Percentiles rank a stretch among this genome's conserved stretches.
phyloP scores from a whole-genome alignment of 1,140 invertebrate genomes.

The Drosophila elegans region DNA sequence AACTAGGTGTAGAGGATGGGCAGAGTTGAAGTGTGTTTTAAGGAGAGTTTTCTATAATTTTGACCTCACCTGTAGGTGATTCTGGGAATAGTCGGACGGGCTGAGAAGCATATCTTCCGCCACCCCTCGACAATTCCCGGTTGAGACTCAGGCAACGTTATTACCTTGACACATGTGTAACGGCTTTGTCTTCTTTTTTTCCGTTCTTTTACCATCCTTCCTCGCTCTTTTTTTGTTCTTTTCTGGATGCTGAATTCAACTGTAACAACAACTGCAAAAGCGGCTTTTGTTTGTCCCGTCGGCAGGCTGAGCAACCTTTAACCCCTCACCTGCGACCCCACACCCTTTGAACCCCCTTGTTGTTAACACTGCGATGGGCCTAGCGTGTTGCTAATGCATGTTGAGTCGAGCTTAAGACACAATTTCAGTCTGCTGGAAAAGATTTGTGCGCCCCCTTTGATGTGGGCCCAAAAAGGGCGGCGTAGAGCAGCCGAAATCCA shows the following conservation, averaged over 20 bases:
- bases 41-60: background rate
- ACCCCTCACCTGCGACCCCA: background rate
- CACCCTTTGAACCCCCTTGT: constrained; percentile 6
- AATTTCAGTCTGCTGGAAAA: constrained; percentile 68
- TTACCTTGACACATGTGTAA: constrained; percentile 82
- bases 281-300: constrained; percentile 51
- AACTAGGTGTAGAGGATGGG: no score
- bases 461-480: constrained; percentile 41
- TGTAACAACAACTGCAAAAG: constrained; percentile 60
- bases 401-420: constrained; percentile 80
- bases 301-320: constrained; percentile 20
- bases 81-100: constrained; percentile 15
- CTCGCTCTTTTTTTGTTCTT: constrained; percentile 28
- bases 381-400: constrained; percentile 76
- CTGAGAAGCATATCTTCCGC: constrained; percentile 2
- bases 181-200: constrained; percentile 69
- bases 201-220: constrained; percentile 13
- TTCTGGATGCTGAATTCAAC: constrained; percentile 51
- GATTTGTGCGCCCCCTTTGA: constrained; percentile 60
- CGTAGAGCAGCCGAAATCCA: constrained; percentile 52
- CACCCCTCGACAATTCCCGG: constrained; percentile 20
- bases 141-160: constrained; percentile 54
- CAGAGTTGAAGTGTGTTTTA: no score
- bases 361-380: constrained; percentile 13
- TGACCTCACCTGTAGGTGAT: background rate